Percentiles rank a stretch among this genome's conserved stretches.
These are phyloP conservation scores for Amitus sp. DNA, from an alignment of 2,888 invertebrate genomes.

Conservation along the genomic window DNA sequence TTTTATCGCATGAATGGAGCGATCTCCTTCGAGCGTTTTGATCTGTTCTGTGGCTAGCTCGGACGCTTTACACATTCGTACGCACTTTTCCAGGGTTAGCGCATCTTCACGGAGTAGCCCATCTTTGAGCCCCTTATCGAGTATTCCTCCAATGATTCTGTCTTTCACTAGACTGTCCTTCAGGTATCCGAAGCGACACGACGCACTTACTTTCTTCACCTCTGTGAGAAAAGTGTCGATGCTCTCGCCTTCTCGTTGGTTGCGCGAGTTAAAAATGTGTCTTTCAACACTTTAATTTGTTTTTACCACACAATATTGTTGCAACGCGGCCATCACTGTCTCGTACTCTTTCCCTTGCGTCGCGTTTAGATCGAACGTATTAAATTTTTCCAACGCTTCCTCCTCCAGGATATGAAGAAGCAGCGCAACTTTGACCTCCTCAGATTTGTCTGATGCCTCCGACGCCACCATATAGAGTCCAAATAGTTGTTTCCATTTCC, in stretches of 20 bases:
- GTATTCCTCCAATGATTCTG: conserved; percentile 36
- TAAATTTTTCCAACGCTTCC: conserved; percentile 14
- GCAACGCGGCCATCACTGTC: conserved; percentile 8
- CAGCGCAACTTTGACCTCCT: conserved; percentile 19
- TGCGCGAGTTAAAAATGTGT: conserved; percentile 31
- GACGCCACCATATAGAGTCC: conserved; percentile 19
- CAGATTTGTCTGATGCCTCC: too few relatives aligned
- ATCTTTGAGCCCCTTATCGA: conserved; percentile 30
- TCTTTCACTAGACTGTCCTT: conserved; percentile 43
- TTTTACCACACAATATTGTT: conserved; percentile 8
- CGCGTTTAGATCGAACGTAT: conserved; percentile 14
- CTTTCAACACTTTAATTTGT: conserved; percentile 8
- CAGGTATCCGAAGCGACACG: conserved; percentile 36
- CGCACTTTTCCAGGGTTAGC: conserved; percentile 26
- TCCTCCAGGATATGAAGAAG: conserved; percentile 26
- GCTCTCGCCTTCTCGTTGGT: conserved; percentile 26
- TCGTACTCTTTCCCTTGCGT: conserved; percentile 4
- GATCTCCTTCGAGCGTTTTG: too few relatives aligned
- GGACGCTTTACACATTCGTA: conserved; percentile 30
- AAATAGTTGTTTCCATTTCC: conserved; percentile 21
- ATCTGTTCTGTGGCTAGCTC: conserved; percentile 33
- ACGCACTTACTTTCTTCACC: conserved; percentile 33
- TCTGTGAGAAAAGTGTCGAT: conserved; percentile 40
- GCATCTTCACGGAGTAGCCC: conserved; percentile 38
- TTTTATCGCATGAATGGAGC: too few relatives aligned